Percentiles rank a stretch among this genome's conserved stretches.
These are phyloP conservation scores for Notamacropus eugenii DNA, from an alignment of 2,797 vertebrate genomes.

Conservation along the genomic window DNA sequence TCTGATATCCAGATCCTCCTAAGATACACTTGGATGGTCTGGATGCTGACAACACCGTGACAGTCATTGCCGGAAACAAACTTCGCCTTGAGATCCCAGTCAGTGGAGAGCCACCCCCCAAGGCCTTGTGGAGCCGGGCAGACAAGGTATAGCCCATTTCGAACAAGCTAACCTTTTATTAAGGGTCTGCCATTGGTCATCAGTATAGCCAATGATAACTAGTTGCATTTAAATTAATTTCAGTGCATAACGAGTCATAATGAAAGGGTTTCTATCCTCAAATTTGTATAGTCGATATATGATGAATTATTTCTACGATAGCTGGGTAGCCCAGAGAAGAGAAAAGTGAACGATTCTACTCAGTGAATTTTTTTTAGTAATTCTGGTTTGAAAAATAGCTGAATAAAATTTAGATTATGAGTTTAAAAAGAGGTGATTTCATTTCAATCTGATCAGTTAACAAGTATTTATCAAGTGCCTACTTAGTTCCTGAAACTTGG, in stretches of 20 bases:
- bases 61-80: slow-evolving; percentile 96
- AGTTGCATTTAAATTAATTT: background rate
- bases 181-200: background rate
- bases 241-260: background rate
- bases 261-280: background rate
- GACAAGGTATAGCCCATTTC: slow-evolving; percentile 89
- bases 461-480: background rate
- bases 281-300: background rate
- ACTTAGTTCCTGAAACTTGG: background rate
- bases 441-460: background rate
- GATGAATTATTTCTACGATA: slow-evolving; percentile 36
- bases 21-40: slow-evolving; percentile 93
- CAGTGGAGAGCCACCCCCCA: slow-evolving; percentile 94
- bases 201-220: background rate
- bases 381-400: background rate
- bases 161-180: background rate
- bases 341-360: background rate
- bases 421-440: background rate
- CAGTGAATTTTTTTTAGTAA: background rate
- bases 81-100: slow-evolving; percentile 96
- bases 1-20: slow-evolving; percentile 92
- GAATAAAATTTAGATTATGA: background rate
- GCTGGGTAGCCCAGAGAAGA: background rate
- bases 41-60: slow-evolving; percentile 94
- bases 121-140: slow-evolving; percentile 96